Conservation (phyloP, 2,113 vertebrate genomes). For the Rhabdornis inornatus region DNA sequence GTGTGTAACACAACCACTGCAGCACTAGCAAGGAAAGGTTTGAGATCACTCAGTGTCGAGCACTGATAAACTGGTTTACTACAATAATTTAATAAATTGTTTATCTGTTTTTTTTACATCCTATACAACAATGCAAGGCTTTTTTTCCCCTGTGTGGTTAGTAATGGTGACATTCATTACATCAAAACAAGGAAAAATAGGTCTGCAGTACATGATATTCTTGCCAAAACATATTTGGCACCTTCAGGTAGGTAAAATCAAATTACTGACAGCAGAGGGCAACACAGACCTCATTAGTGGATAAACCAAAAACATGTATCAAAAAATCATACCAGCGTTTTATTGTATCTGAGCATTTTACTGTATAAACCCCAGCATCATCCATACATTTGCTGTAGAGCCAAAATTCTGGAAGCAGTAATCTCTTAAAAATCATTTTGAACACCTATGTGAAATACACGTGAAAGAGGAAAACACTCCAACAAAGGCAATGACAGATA, state of each 20-base stretch:
- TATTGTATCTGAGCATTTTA: neutral
- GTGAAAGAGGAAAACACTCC: neutral
- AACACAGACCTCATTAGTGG: neutral
- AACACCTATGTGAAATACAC: neutral
- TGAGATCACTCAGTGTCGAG: neutral
- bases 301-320: neutral
- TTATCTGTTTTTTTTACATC: neutral
- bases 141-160: neutral
- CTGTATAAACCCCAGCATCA: neutral
- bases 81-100: neutral
- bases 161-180: neutral
- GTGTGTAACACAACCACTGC: neutral
- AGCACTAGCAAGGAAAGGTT: neutral
- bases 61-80: neutral
- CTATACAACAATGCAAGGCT: neutral
- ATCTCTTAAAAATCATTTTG: neutral
- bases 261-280: neutral
- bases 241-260: neutral
- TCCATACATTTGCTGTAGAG: neutral
- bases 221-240: neutral
- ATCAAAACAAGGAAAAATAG: neutral
- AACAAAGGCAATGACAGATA: neutral
- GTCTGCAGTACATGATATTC: accelerated
- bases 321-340: neutral
- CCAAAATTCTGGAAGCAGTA: neutral